Evolutionary conservation across 1,140 invertebrate species (phyloP), one percentile per base, ranked within the genome.

Genomic region (Calycopis cecrops): DNA sequence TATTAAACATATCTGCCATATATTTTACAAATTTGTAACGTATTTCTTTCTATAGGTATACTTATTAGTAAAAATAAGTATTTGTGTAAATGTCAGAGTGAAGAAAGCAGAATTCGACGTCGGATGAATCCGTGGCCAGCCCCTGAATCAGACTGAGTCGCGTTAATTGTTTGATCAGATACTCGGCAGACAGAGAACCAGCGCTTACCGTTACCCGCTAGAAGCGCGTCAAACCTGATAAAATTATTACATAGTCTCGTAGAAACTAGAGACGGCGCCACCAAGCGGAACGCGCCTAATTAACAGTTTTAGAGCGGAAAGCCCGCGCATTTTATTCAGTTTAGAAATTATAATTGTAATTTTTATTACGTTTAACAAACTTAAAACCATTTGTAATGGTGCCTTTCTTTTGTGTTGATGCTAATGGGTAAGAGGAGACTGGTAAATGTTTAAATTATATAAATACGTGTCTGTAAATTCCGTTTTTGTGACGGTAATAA

Each of bases 281-380:
- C 68, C 14, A 63, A 73, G 69, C 76, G 78, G 76, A 83, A 83
- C 82, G 79, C 56, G 76, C 82, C 82, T 83, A 85, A 85, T 85
- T 83, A 83, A 79, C 74, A 59, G 73, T 77, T 79, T 60, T 70
- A 67, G 81, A 83, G 76, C 81, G 75, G 75, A 60, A 74, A 73
- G 68, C 73, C 66, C 66, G 67, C 66, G 66, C 64, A 34, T 53
- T 53, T 44, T 44, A 53, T 47, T 44, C 38, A 53, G 9, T 42
- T 53, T 53, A 34, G 40, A 44, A 62, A 65, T 69, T 65, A 60
- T 69, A 62, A 57, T 60, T 67, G 59, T 35, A 61, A 62, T 66
- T 73, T 71, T 69, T 63, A 62, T 65, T 54, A 60, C 14, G 48
- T 44, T 52, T 64, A 9, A 44, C 40, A 44, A 44, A 44, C 40